Evolutionary conservation across 1,140 invertebrate species (phyloP), one percentile per base, ranked within the genome.

Genomic region (Ctenoplectra terminalis): DNA sequence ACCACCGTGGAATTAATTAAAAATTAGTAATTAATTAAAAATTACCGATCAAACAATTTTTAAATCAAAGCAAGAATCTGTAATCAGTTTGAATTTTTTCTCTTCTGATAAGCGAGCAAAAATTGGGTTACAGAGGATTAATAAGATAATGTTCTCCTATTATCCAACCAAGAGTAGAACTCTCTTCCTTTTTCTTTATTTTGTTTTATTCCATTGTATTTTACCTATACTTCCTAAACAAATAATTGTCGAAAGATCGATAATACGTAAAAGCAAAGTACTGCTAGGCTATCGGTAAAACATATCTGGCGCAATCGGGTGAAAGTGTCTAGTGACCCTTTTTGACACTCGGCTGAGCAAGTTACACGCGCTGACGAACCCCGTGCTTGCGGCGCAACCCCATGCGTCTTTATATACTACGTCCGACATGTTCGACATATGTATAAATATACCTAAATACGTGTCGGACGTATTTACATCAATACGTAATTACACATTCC

Each of bases 301-400:
- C 87, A 87, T 90, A 88, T 90, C 88, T 81, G 75, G 78, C 85
- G 89, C 91, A 93, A 93, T 94, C 93, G 93, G 89, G 89, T 91
- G 92, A 91, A 90, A 93, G 92, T 92, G 87, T 90, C 90, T 88
- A 92, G 89, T 93, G 92, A 93, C 92, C 93, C 93, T 93, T 92
- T 94, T 88, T 91, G 89, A 90, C 91, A 91, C 91, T 89, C 89
- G 89, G 90, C 83, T 92, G 92, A 93, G 82, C 92, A 81, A 82
- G 78, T 92, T 90, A 89, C 86, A 93, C 91, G 92, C 89, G 88
- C 91, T 88, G 90, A 81, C 90, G 88, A 91, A 67, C 85, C 82
- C 84, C 77, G 80, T 79, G 76, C 81, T 77, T 76, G 37, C 78
- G 63, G 46, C 75, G 43, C 67, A 66, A 66, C 66, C 61, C 78